phyloP scores from a whole-genome alignment of 2,797 vertebrate genomes.

The Hypotaenidia okinawae region DNA sequence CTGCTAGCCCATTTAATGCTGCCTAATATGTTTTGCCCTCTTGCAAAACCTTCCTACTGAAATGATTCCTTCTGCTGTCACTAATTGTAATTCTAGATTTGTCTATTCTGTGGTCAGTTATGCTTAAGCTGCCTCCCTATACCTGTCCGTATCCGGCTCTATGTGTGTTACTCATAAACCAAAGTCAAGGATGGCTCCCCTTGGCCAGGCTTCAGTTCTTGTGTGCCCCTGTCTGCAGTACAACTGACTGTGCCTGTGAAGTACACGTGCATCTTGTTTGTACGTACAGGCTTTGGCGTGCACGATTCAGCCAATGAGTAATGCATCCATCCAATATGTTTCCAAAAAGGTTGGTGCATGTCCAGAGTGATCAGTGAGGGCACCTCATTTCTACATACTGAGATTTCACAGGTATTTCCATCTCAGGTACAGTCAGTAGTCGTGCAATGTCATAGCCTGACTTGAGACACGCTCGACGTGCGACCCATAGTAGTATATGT shows the following conservation, averaged over 20 bases:
- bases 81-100: background rate
- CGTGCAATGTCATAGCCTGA: background rate
- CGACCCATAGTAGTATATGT: background rate
- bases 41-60: background rate
- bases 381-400: background rate
- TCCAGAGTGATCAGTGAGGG: background rate
- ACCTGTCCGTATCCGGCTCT: background rate
- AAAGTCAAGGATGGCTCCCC: background rate
- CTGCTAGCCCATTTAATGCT: background rate
- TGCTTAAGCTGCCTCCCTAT: constrained; percentile 48
- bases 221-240: constrained; percentile 18
- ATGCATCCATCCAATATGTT: background rate
- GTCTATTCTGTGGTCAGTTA: constrained; percentile 42
- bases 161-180: background rate
- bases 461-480: background rate
- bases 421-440: constrained; percentile 37
- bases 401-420: background rate
- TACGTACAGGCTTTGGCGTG: background rate
- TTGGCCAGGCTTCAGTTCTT: constrained; percentile 26
- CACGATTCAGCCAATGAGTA: background rate
- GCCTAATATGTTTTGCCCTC: background rate
- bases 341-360: background rate
- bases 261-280: background rate
- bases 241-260: constrained; percentile 43
- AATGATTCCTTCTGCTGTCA: background rate